Evolutionary conservation across 2,797 vertebrate species (phyloP).

Genomic region (Darevskia mixta): DNA sequence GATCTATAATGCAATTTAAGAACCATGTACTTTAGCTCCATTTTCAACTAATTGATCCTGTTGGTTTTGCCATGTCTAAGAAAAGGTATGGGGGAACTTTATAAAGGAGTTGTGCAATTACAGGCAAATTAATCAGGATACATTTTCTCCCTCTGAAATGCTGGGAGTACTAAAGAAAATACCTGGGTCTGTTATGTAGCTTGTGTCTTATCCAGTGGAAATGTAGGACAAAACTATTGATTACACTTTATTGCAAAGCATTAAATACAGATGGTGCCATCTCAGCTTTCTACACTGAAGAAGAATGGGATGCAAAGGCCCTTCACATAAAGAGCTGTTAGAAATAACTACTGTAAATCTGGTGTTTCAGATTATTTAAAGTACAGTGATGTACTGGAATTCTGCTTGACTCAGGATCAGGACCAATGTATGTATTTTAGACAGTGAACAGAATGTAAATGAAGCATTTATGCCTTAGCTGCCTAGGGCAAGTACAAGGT

Average conservation of each 20-base stretch:
- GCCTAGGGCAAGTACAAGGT: constrained; percentile 73
- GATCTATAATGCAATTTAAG: constrained; percentile 68
- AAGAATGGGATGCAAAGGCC: constrained; percentile 61
- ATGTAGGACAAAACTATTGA: constrained; percentile 42
- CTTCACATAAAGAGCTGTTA: constrained; percentile 55
- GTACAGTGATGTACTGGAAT: constrained; percentile 34
- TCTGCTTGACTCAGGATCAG: constrained; percentile 31
- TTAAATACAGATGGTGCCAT: constrained; percentile 57
- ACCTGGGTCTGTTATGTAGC: background rate
- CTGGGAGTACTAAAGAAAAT: constrained; percentile 24
- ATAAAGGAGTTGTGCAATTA: constrained; percentile 59
- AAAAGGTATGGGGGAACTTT: constrained; percentile 53
- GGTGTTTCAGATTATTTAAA: constrained; percentile 14
- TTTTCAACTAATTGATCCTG: constrained; percentile 66
- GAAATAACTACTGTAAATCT: constrained; percentile 45
- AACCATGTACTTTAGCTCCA: constrained; percentile 40
- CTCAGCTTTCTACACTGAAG: constrained; percentile 33
- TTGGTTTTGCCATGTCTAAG: constrained; percentile 55
- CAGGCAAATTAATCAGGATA: constrained; percentile 60
- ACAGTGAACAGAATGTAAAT: constrained; percentile 79
- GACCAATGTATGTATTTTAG: constrained; percentile 53
- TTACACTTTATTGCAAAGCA: constrained; percentile 46
- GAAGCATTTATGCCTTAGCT: constrained; percentile 78
- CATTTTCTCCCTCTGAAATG: constrained; percentile 56
- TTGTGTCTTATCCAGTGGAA: background rate